Base-by-base conservation (phyloP, 2,113 vertebrate genomes). In the Macquaria australasica region DNA sequence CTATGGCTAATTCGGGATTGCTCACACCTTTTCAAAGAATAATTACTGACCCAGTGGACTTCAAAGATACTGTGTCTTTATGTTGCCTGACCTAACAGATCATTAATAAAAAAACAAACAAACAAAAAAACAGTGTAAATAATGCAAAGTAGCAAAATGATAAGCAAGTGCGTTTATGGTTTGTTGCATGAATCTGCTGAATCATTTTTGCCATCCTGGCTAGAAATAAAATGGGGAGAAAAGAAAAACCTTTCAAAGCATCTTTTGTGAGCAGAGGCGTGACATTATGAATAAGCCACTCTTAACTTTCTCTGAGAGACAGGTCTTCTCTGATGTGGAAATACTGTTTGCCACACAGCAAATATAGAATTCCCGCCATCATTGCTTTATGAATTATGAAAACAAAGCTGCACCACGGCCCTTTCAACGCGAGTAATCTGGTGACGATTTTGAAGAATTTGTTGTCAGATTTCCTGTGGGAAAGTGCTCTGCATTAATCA, bases 1-100 rank as follows among this genome's bases (percentile, higher is more conserved):
- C 88, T 93, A 92, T 95, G 93, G 94, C 94, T 95, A 88, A 86
- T 90, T 88, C 86, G 82, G 84, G 88, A 90, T 79, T 80, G 88
- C 86, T 89, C 83, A 78, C 79, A 91, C 70, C 74, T 76, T 88
- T 18, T 75, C 34, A 76, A 89, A 77, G 41, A 31, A 81, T 48
- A 80, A 79, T 55, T 63, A 81, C 82, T 75, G 50, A 81, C 88
- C 25, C 64, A 72, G 71, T 68, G 71, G 74, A 74, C 55, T 81
- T 71, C 59, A 77, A 60, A 56, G 74, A 82, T 72, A 64, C 66
- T 64, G 71, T 48, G 67, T 43, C 1, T 73, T 69, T 43, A 37
- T 23, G 71, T 63, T 73, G 73, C 73, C 39, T 25, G 81, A 70
- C 70, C 56, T 55, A 78, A 89, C 74, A 73, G 50, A 84, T 67